Evolutionary conservation across 2,113 vertebrate species (phyloP).

Genomic region (Varanus salvator): DNA sequence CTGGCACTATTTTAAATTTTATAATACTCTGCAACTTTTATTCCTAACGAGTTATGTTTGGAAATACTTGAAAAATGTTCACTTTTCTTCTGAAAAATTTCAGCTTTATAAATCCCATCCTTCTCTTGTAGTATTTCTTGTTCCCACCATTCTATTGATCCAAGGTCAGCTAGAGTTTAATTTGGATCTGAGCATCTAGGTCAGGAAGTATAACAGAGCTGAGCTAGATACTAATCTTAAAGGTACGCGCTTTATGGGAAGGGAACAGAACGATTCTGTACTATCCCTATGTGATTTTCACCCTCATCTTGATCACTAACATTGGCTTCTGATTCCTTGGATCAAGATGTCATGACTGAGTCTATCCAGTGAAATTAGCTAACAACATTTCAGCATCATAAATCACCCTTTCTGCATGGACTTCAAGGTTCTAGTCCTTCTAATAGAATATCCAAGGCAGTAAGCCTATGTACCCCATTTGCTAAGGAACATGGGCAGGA

Average conservation of each 20-base stretch:
- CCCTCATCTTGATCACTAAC: neutral
- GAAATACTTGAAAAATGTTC: constrained; percentile 11
- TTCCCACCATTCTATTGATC: constrained; percentile 21
- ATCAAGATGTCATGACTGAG: neutral
- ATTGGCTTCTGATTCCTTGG: neutral
- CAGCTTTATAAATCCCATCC: constrained; percentile 16
- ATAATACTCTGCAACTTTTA: neutral
- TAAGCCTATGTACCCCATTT: no score
- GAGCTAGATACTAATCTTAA: neutral
- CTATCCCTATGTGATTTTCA: neutral
- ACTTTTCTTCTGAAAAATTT: neutral
- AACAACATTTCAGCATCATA: neutral
- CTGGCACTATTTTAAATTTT: constrained; percentile 28
- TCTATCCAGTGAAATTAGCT: neutral
- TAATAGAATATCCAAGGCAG: no score
- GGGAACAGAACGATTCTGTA: neutral
- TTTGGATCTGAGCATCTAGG: neutral
- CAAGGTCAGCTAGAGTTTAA: constrained; percentile 25
- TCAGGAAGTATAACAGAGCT: constrained; percentile 3
- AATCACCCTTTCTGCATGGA: neutral
- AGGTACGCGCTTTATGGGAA: neutral
- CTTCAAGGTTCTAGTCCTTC: neutral
- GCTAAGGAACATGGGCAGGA: no score
- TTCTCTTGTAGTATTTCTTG: neutral
- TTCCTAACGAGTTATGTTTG: constrained; percentile 19